Evolutionary conservation across 2,113 vertebrate genomes (phyloP), one percentile per base, ranked within the genome.

Genomic region (Megaceryle torquata): DNA sequence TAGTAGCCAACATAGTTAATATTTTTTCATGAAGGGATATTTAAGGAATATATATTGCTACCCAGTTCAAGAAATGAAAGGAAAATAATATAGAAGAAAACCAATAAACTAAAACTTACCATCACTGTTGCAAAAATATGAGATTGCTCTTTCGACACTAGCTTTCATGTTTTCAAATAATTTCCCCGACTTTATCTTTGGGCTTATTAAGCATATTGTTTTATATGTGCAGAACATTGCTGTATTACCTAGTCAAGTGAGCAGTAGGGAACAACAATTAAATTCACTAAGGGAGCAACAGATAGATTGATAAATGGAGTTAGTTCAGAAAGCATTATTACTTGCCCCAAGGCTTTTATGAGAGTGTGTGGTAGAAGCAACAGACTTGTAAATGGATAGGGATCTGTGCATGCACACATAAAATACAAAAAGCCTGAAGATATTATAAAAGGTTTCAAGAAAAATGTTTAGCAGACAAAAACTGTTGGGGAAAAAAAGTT

Each of bases 271-370:
- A 31, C 59, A 95, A 86, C 94, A 96, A 97, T 98, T 97, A 98
- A 96, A 93, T 93, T 97, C 90, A 95, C 83, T 25, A 59, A 68
- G 86, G 77, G 71, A 93, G 68, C 21, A 95, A 91, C 19, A 96
- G 93, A 96, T 96, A 97, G 93, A 96, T 92, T 95, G 97, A 95
- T 96, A 97, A 91, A 97, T 91, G 85, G 93, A 97, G 96, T 96
- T 91, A 68, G 82, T 96, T 95, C 96, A 97, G 91, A 97, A 96
- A 97, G 86, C 51, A 80, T 95, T 96, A 97, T 94, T 91, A 88
- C 93, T 96, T 91, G 95, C 95, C 94, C 72, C 89, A 91, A 97
- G 94, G 95, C 86, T 95, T 95, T 95, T 89, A 88, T 83, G 83
- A 91, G 71, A 89, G 57, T 21, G 83, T 89, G 57, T 85, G 86